These are phyloP conservation scores for Nymphalis io DNA, from an alignment of 1,140 invertebrate species.

Conservation along the genomic window DNA sequence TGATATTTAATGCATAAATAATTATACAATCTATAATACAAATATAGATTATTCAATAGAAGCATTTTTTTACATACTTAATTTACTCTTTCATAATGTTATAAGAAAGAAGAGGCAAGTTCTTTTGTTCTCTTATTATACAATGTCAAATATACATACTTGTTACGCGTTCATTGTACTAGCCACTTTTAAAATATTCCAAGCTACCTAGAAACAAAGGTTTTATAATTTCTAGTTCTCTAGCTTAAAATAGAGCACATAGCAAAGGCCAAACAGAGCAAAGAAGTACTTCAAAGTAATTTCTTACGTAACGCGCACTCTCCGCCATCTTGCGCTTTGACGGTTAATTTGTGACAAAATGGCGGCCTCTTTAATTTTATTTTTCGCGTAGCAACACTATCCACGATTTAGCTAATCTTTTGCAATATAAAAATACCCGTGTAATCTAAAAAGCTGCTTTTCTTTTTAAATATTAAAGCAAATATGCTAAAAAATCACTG, in stretches of 20 bases:
- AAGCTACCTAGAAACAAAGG: conserved; percentile 6
- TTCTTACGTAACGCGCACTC: conserved; percentile 31
- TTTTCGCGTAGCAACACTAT: neutral
- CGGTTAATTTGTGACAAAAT: conserved; percentile 35
- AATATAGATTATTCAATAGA: no score
- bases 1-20: no score
- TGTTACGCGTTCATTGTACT: no score
- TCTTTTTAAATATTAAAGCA: neutral
- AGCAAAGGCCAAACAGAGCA: conserved; percentile 18
- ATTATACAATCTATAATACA: no score
- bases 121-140: no score
- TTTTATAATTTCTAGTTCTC: conserved; percentile 24
- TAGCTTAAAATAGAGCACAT: conserved; percentile 18
- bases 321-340: conserved; percentile 29
- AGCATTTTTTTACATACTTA: neutral
- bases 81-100: no score
- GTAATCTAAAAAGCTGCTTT: no score
- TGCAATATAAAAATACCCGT: no score
- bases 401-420: no score
- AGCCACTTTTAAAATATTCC: neutral
- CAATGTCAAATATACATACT: neutral
- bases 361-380: conserved; percentile 13
- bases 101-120: no score
- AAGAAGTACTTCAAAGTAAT: conserved; percentile 33
- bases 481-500: neutral